phyloP scores from a whole-genome alignment of 2,797 vertebrate species.

The Pteropus rufus region DNA sequence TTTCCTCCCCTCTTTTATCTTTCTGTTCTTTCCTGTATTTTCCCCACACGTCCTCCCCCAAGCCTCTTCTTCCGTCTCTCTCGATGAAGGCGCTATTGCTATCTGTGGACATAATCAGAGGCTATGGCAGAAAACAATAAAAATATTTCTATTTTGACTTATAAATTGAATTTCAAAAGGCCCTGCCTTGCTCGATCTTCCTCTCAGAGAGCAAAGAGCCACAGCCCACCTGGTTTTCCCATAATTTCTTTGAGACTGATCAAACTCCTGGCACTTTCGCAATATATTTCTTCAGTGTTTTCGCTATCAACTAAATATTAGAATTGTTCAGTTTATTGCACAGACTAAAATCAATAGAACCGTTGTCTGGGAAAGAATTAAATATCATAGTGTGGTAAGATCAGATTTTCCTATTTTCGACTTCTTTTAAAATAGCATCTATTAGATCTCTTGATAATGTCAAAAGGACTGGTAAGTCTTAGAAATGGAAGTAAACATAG shows the following conservation, averaged over 20 bases:
- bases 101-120: not conserved
- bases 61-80: not conserved
- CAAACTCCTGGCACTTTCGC: not conserved
- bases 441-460: not conserved
- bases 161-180: not conserved
- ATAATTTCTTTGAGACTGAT: not conserved
- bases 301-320: not conserved
- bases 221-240: not conserved
- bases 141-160: not conserved
- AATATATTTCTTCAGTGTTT: not conserved
- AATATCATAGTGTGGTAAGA: not conserved
- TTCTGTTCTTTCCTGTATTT: fast-evolving
- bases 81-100: no score
- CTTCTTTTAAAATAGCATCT: not conserved
- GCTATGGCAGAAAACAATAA: not conserved
- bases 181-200: fast-evolving
- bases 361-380: not conserved
- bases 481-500: not conserved
- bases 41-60: fast-evolving
- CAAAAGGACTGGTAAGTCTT: not conserved
- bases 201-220: not conserved
- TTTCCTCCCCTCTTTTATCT: not conserved
- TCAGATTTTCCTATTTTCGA: not conserved
- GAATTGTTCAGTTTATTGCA: not conserved
- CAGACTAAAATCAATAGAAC: not conserved